Evolutionary conservation across 2,113 vertebrate species (phyloP).

Genomic region (Cervus canadensis): DNA sequence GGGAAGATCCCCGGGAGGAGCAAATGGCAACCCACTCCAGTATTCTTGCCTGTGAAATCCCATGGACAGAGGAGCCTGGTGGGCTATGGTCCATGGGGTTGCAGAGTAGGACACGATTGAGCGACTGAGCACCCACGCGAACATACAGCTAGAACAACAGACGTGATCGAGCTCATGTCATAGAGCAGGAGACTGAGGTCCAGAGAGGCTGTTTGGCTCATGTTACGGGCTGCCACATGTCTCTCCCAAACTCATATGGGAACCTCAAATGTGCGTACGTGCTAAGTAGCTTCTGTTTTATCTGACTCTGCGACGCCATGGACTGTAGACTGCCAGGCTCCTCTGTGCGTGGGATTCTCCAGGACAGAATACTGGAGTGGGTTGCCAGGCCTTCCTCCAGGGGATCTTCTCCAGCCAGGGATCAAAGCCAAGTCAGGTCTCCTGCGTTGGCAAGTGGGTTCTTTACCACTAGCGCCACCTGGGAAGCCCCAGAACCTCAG

Average conservation of each 20-base stretch:
- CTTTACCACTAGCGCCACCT: neutral
- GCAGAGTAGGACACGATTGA: rapidly evolving
- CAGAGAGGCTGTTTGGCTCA: neutral
- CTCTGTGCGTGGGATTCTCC: neutral
- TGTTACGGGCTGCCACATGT: rapidly evolving
- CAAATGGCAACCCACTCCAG: neutral
- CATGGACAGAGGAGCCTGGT: neutral
- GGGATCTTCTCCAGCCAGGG: neutral
- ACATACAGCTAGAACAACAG: neutral
- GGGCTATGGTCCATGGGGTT: neutral
- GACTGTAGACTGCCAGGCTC: neutral
- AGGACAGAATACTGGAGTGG: neutral
- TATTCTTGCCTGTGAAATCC: neutral
- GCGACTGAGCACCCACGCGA: neutral
- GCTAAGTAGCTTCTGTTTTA: neutral
- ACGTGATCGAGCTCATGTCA: rapidly evolving
- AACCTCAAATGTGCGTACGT: neutral
- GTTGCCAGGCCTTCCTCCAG: neutral
- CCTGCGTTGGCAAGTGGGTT: neutral
- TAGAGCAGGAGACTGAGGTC: neutral
- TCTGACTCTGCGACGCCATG: neutral
- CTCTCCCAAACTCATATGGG: neutral
- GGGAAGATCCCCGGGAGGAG: neutral
- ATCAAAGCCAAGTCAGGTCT: neutral
- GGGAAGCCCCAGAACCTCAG: neutral